A percentile compares a stretch with the other conserved stretches of the same genome.
phyloP scores from a whole-genome alignment of 2,113 vertebrate genomes.

The Chloroceryle aenea region DNA sequence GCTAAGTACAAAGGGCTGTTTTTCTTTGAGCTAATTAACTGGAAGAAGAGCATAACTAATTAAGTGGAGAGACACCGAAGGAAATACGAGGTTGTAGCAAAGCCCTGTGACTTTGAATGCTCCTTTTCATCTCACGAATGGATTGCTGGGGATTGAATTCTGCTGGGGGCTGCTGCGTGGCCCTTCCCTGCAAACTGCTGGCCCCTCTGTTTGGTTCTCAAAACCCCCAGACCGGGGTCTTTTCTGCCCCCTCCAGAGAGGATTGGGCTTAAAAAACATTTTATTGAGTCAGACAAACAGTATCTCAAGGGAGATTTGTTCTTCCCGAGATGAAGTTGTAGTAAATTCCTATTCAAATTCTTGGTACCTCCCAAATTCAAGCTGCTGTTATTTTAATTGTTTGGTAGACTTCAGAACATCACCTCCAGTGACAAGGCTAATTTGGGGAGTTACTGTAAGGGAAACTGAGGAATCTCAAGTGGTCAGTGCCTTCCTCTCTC shows the following conservation, averaged over 20 bases:
- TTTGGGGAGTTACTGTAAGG: neutral
- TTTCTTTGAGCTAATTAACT: slow-evolving; percentile 63
- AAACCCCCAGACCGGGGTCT: rapidly evolving
- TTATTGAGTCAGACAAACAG: neutral
- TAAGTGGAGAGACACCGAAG: slow-evolving; percentile 35
- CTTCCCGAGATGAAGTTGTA: neutral
- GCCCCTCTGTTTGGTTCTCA: rapidly evolving
- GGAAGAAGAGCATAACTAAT: slow-evolving; percentile 56
- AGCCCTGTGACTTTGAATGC: neutral
- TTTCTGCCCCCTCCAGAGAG: rapidly evolving
- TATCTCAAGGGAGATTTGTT: rapidly evolving
- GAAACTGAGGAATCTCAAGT: neutral
- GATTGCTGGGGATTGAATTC: neutral
- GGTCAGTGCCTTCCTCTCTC: neutral
- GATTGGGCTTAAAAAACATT: rapidly evolving
- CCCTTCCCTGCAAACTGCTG: neutral
- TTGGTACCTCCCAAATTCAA: neutral
- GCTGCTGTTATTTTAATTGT: rapidly evolving
- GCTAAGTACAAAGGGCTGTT: slow-evolving; percentile 57
- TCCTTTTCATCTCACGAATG: neutral
- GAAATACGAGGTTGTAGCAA: neutral
- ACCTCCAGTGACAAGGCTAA: neutral
- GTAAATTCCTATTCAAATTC: neutral
- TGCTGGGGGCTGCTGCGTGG: neutral
- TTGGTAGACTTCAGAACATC: neutral